Base-by-base conservation (phyloP, 2,113 vertebrate genomes). In the Podocnemis expansa region DNA sequence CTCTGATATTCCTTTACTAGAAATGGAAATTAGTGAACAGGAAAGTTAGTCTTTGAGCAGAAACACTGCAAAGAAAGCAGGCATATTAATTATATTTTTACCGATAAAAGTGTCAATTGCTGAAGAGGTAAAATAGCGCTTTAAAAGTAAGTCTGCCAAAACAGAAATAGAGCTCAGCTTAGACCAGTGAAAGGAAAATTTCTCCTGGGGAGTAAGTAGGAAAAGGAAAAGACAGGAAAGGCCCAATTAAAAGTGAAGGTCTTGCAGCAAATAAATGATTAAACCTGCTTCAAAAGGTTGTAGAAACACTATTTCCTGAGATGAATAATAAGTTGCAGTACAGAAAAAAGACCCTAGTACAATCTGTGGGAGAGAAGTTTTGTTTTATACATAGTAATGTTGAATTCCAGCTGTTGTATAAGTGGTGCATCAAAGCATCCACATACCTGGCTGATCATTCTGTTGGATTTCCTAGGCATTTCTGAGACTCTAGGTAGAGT, bases 191-290 rank as follows among this genome's bases (percentile, higher is more conserved):
- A 76, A 58, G 7, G 54, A 89, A 85, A 89, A 78, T 84, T 85
- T 90, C 92, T 95, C 87, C n/a, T 80, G 82, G 85, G 85, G 38
- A 88, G 94, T 94, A 76, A 85, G 70, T 79, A 89, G 75, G 60
- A 89, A 89, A 81, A 87, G 87, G 56, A 79, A 87, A 38, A 94
- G 82, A 55, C 79, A 93, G 86, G 21, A 91, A 96, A 95, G 82
- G 83, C 76, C 78, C 94, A 95, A 97, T 95, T 97, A 96, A 96
- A 93, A 93, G 67, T 76, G 60, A 96, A 95, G 49, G 38, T 89
- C 89, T 96, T 92, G 75, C 73, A 93, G 96, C 94, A 96, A 97
- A 97, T 96, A 97, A 96, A 96, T 95, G 73, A 96, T 89, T 95
- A 87, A 96, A 85, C 55, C 76, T 73, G 19, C 78, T 96, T 90